Evolutionary conservation across 2,888 invertebrate genomes (phyloP).

Genomic region (Atethmia centrago): DNA sequence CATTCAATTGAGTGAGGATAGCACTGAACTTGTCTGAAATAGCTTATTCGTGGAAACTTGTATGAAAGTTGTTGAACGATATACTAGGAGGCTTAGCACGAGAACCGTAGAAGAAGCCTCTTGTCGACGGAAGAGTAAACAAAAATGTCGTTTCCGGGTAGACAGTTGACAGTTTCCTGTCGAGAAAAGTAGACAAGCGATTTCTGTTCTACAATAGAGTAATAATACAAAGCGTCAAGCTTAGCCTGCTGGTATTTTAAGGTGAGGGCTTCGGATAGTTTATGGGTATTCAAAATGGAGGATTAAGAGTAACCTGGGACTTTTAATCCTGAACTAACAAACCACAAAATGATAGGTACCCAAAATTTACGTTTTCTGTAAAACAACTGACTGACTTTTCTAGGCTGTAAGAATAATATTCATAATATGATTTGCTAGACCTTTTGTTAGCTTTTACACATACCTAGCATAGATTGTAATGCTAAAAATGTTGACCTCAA

Average conservation of each 20-base stretch:
- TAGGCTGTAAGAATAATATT: neutral
- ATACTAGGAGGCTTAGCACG: too few relatives aligned
- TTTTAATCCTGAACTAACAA: neutral
- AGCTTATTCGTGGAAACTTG: conserved; percentile 32
- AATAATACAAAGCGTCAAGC: too few relatives aligned
- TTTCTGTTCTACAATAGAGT: too few relatives aligned
- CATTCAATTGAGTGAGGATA: conserved; percentile 36
- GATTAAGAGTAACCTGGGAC: neutral
- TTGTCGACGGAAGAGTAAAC: too few relatives aligned
- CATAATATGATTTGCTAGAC: neutral
- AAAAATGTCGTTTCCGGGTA: too few relatives aligned
- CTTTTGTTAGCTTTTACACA: neutral
- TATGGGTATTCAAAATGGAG: neutral
- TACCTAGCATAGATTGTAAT: neutral
- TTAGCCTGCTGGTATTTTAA: neutral
- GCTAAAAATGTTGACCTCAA: neutral
- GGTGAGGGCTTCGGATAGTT: neutral
- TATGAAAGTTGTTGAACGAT: neutral
- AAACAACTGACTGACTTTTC: neutral
- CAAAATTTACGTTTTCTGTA: neutral
- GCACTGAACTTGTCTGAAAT: conserved; percentile 32
- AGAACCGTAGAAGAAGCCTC: too few relatives aligned
- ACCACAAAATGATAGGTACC: neutral
- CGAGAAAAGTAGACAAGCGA: too few relatives aligned
- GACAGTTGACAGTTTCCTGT: too few relatives aligned